These are phyloP conservation scores for Dryobota labecula DNA, from an alignment of 2,888 invertebrate genomes.

Conservation along the genomic window DNA sequence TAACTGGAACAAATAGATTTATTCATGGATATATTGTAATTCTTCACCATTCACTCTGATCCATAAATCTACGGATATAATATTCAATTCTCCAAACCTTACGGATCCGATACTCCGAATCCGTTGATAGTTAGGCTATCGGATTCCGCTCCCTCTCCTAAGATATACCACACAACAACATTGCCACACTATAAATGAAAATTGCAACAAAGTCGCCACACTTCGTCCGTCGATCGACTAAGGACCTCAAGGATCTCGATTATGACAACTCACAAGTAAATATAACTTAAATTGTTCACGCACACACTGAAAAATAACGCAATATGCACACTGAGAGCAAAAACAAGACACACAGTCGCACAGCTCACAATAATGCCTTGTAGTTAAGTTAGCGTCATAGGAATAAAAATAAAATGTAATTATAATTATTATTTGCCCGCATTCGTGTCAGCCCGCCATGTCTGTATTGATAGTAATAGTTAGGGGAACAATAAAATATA, in stretches of 20 bases:
- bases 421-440: slow-evolving; percentile 90
- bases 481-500: slow-evolving; percentile 90
- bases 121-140: not conserved
- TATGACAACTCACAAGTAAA: slow-evolving; percentile 46
- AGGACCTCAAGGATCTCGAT: slow-evolving; percentile 35
- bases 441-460: slow-evolving; percentile 84
- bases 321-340: slow-evolving; percentile 35
- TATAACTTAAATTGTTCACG: slow-evolving; percentile 42
- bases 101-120: not conserved
- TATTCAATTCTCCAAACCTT: not conserved
- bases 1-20: too few species aligned
- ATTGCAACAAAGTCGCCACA: slow-evolving; percentile 23
- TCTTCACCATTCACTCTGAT: too few species aligned
- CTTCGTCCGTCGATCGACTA: slow-evolving; percentile 4
- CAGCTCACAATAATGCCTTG: slow-evolving; percentile 26
- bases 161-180: not conserved
- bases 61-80: not conserved
- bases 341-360: slow-evolving; percentile 30
- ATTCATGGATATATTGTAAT: too few species aligned
- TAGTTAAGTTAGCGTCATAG: slow-evolving; percentile 32
- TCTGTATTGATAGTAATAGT: slow-evolving; percentile 83
- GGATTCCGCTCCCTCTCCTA: not conserved
- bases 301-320: slow-evolving; percentile 26
- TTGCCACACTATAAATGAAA: slow-evolving; percentile 12
- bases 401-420: slow-evolving; percentile 87